These are phyloP conservation scores for Anguilla marmorata DNA, from an alignment of 2,797 vertebrate genomes.

Conservation along the genomic window DNA sequence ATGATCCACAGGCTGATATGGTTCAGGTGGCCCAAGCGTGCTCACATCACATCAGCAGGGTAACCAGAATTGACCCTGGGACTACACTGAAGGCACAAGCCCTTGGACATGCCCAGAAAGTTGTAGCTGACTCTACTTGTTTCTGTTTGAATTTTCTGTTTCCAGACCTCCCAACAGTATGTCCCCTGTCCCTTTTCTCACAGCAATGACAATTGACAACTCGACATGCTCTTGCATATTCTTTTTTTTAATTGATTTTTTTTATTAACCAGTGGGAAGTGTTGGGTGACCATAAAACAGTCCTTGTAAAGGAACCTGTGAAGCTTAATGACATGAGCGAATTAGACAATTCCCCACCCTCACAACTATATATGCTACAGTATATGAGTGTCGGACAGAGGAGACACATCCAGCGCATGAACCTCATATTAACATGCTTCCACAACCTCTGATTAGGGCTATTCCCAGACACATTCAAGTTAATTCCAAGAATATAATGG, in stretches of 20 bases:
- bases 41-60: neutral
- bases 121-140: neutral
- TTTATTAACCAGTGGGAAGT: neutral
- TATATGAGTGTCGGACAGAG: neutral
- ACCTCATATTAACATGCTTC: neutral
- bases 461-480: neutral
- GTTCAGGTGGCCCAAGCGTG: neutral
- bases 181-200: neutral
- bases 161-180: neutral
- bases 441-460: neutral
- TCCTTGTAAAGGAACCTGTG: neutral
- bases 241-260: neutral
- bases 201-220: neutral
- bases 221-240: neutral
- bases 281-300: neutral
- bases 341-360: neutral
- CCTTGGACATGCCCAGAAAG: neutral
- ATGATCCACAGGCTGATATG: neutral
- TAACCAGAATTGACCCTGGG: slow-evolving; percentile 1
- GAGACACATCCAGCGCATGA: neutral
- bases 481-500: neutral
- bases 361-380: neutral
- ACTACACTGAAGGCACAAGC: neutral
- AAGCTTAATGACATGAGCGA: neutral
- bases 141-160: neutral